Conservation (phyloP, 2,113 vertebrate species). For the Protobothrops mucrosquamatus region DNA sequence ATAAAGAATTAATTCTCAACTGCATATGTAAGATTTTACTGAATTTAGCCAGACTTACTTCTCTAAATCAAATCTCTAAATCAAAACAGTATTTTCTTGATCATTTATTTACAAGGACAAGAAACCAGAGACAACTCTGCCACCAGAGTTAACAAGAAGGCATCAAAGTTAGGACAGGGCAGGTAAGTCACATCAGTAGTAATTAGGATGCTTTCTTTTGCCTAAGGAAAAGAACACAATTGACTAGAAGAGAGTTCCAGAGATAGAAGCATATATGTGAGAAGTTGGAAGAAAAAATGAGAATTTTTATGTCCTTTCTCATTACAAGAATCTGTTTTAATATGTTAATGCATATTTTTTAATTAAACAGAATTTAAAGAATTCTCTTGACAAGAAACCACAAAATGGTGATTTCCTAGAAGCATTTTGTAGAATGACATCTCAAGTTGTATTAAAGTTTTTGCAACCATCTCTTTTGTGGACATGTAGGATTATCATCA, state of each 20-base stretch:
- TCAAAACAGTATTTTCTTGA: neutral
- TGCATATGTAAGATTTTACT: neutral
- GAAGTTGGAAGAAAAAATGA: neutral
- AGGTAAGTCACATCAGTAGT: neutral
- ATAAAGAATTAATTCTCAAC: neutral
- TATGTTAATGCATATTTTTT: neutral
- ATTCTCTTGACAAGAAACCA: neutral
- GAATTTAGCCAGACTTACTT: neutral
- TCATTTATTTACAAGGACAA: neutral
- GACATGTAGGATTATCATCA: conserved; percentile 40
- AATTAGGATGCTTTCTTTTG: neutral
- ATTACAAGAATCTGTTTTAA: neutral
- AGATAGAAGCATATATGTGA: neutral
- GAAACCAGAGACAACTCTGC: neutral
- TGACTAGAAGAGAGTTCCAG: neutral
- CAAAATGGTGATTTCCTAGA: neutral
- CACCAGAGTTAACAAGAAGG: neutral
- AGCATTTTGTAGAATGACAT: neutral
- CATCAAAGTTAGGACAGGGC: neutral
- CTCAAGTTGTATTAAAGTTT: conserved; percentile 19
- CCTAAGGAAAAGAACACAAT: neutral
- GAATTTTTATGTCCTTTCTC: neutral
- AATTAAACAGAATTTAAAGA: neutral
- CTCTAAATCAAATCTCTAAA: neutral
- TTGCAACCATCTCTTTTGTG: conserved; percentile 45